Base-by-base conservation (phyloP, 2,888 invertebrate genomes). In the Ophion obscuratus region DNA sequence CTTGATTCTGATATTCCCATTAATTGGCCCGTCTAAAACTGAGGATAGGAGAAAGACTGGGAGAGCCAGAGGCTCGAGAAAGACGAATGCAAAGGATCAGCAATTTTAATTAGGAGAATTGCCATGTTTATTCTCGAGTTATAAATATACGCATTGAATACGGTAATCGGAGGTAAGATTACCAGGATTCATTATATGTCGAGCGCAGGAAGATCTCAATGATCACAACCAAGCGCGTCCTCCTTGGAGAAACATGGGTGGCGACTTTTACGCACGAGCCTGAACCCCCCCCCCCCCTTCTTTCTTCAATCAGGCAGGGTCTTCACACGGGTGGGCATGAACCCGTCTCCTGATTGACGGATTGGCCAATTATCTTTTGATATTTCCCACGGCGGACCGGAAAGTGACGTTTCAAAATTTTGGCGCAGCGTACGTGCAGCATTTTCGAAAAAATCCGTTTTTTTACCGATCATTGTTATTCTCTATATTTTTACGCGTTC, bases 41-140 rank as follows among this genome's bases (percentile, higher is more conserved):
- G 67, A 61, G 64, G 27, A 67, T 62, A 61, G 62, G 70, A 71
- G 57, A 53, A 62, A 59, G n/a, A 62, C 27, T 59, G 61, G 20
- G 53, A 11, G 70, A 80, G 79, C 57, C 57, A 66, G 73, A 67
- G 75, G 81, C 53, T 20, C 17, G 61, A 14, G 64, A 59, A 59
- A 66, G 14, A 47, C n/a, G 40, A 10, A 10, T 6, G 47, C 36
- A 20, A 47, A 70, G 59, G 78, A 70, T 85, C 82, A 87, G 80
- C 82, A 87, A 89, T 90, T 89, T 92, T 91, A 91, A 92, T 92
- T 90, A 91, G 91, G 89, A 87, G 90, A 91, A 92, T 91, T 91
- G 89, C 90, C 89, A 89, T 90, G 89, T 91, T 91, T 91, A 91
- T 90, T 87, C 86, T 84, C 82, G 88, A 86, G 87, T 87, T 84